Base-by-base conservation (phyloP, 2,888 invertebrate genomes). In the Philopedon plagiatum region DNA sequence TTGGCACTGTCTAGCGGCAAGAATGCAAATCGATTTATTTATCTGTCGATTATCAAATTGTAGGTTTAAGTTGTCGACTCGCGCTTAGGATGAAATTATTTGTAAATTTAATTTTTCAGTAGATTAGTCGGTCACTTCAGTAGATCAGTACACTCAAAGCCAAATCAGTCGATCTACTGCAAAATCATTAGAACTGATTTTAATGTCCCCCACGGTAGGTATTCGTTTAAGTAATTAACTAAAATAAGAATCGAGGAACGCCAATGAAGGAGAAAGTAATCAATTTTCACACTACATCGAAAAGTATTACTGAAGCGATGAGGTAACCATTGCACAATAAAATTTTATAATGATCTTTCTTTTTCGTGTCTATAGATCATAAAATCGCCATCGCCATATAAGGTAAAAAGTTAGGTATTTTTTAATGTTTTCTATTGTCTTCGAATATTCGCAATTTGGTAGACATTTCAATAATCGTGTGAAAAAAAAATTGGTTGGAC, bases 211-310 rank as follows among this genome's bases (percentile, higher is more conserved):
- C n/a, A n/a, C n/a, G n/a, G n/a, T n/a, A n/a, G n/a, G n/a, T n/a
- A n/a, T n/a, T n/a, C n/a, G n/a, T n/a, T n/a, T n/a, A 1, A 39
- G 3, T 15, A 44, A 19, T 19, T 44, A 44, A 44, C 0, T 44
- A 19, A 44, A 37, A 44, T 19, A 7, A 5, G 9, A 19, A 44
- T 19, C 19, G 9, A 44, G 19, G 15, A 8, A 66, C 60, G 39
- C 51, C 67, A 51, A 67, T 60, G 60, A 60, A 67, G 70, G 70
- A 71, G 70, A 71, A 71, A 71, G 70, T 71, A 58, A 64, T 71
- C 70, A 34, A 71, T 71, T 71, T 71, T 64, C 58, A 51, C 60
- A 44, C 51, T 60, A 19, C 67, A 51, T 67, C 67, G 19, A 51
- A 67, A 67, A 67, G 60, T 58, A 46, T 51, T 58, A 51, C 58